Conservation (phyloP, 2,113 vertebrate species). For the Pitta sordida region DNA sequence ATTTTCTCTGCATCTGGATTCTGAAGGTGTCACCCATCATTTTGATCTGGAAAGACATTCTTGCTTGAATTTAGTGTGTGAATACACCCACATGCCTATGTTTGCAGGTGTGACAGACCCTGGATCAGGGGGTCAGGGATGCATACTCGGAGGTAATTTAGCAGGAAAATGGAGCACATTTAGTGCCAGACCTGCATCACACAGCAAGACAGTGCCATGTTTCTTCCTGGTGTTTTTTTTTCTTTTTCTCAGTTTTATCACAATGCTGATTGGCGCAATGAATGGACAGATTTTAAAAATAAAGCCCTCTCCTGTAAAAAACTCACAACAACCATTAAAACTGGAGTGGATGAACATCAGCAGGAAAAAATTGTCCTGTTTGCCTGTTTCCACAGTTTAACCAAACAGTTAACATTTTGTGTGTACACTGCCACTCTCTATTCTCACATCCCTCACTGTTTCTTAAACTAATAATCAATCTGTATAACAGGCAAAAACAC, state of each 20-base stretch:
- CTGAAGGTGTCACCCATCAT: background rate
- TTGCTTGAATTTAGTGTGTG: accelerated
- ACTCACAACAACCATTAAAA: background rate
- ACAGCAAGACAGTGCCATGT: background rate
- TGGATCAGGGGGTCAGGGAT: accelerated
- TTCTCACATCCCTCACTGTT: background rate
- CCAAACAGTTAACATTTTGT: background rate
- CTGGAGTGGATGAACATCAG: background rate
- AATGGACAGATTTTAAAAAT: background rate
- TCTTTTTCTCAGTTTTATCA: background rate
- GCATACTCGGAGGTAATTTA: background rate
- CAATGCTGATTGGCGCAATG: background rate
- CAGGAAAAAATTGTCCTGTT: background rate
- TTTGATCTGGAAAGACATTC: background rate
- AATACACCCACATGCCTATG: accelerated
- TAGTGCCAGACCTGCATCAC: background rate
- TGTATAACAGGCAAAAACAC: background rate
- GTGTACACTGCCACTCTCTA: background rate
- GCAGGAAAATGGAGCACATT: background rate
- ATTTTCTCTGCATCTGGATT: background rate
- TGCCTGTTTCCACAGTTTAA: background rate
- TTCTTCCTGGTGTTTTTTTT: background rate
- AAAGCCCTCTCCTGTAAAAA: background rate
- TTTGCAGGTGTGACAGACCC: background rate
- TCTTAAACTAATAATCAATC: background rate